Base-by-base conservation (phyloP, 2,888 invertebrate genomes). In the Polydrusus cervinus region DNA sequence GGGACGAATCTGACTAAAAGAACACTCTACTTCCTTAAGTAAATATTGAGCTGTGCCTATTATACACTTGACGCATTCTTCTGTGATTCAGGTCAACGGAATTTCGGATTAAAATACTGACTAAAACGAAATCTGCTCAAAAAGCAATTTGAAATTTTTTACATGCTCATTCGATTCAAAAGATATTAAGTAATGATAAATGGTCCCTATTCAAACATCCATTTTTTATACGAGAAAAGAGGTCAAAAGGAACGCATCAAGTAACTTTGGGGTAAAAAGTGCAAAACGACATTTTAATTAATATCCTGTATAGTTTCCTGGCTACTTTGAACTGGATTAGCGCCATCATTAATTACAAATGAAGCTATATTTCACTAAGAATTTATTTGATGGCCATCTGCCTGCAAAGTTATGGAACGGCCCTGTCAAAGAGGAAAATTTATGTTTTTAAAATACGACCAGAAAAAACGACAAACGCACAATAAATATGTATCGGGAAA, bases 331-430 rank as follows among this genome's bases (percentile, higher is more conserved):
- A 62, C 16, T 51, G 60, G 38, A 40, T 71, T 71, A 71, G 47
- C 51, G 34, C 61, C 34, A 14, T 49, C 64, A 71, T 71, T 64
- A 71, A 71, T 71, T 62, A 71, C 43, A 13, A 47, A 16, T 34
- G 71, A 53, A 6, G 18, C 53, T 16, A 64, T 71, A 64, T 71
- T 71, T 62, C 49, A 62, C 49, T 71, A 30, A 14, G n/a, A 71
- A 62, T 43, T 53, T 40, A 71, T 71, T 49, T 64, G 71, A 64
- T 51, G 53, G 55, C 53, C 62, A 71, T 71, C 71, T 71, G 71
- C 40, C 43, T 71, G 49, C 53, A 64, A 53, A 71, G 71, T 70
- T 70, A 34, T 60, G 20, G 47, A 62, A 70, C 40, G 49, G 14
- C 47, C 40, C 45, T 8, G 47, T 43, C 43, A 64, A 47, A 11